phyloP scores from a whole-genome alignment of 1,140 invertebrate species.

The Lasioglossum baleicum region DNA sequence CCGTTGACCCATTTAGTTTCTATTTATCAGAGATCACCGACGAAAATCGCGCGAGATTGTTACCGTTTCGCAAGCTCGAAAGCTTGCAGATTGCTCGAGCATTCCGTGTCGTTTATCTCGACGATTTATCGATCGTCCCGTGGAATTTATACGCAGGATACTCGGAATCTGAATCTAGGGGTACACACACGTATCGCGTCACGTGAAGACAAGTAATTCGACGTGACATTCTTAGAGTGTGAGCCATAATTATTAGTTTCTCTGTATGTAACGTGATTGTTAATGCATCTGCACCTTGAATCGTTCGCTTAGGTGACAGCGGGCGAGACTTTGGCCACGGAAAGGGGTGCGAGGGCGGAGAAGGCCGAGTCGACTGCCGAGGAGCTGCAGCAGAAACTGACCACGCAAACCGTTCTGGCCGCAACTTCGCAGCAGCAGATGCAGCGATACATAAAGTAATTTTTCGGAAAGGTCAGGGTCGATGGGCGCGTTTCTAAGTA shows the following conservation, averaged over 20 bases:
- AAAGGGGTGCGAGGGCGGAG: slow-evolving; percentile 52
- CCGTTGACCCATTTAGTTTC: slow-evolving; percentile 57
- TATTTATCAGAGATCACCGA: neutral
- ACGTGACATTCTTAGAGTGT: no score
- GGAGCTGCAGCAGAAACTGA: slow-evolving; percentile 67
- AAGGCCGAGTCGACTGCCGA: slow-evolving; percentile 60
- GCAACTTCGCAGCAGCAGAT: slow-evolving; percentile 69
- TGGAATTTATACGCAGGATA: neutral
- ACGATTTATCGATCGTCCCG: slow-evolving; percentile 9
- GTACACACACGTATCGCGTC: no score
- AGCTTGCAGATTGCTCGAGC: neutral
- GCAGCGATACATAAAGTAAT: slow-evolving; percentile 61
- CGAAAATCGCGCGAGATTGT: slow-evolving; percentile 4
- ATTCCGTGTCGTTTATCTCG: neutral
- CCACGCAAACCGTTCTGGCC: slow-evolving; percentile 65
- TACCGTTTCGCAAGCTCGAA: neutral
- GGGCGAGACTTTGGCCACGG: slow-evolving; percentile 59
- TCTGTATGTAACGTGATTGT: no score
- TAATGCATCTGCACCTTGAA: no score
- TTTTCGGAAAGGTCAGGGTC: no score
- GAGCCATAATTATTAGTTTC: no score
- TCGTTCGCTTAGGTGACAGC: slow-evolving; percentile 56
- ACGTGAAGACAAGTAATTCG: no score
- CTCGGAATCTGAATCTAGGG: neutral
- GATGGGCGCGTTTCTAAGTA: no score